phyloP scores from a whole-genome alignment of 2,888 invertebrate genomes.

The Watsonalla cultraria region DNA sequence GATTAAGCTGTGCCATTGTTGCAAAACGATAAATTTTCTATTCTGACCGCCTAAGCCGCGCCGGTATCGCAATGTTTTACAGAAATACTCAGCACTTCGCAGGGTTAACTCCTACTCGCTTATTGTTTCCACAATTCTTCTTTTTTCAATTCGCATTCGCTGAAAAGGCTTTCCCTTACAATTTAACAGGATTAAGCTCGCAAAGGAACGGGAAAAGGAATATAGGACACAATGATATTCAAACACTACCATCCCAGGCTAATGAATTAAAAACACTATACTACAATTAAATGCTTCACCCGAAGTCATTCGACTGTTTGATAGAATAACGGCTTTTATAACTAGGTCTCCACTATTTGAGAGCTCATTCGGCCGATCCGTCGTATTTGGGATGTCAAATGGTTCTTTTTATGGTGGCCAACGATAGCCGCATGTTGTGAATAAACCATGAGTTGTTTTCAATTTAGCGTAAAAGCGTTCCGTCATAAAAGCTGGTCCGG shows the following conservation, averaged over 20 bases:
- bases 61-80: conserved; percentile 44
- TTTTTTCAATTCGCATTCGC: conserved; percentile 23
- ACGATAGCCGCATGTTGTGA: conserved; percentile 54
- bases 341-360: conserved; percentile 27
- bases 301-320: conserved; percentile 34
- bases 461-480: conserved; percentile 75
- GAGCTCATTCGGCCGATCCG: conserved; percentile 14
- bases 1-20: conserved; percentile 62
- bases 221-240: conserved; percentile 7
- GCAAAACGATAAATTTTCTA: conserved; percentile 63
- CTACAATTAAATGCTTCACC: conserved; percentile 37
- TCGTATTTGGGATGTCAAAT: conserved; percentile 34
- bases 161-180: conserved; percentile 25
- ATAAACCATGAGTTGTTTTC: conserved; percentile 77
- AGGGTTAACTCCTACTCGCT: conserved; percentile 30
- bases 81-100: conserved; percentile 20
- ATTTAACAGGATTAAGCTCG: conserved; percentile 26
- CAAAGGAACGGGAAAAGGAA: conserved; percentile 3
- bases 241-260: conserved; percentile 11
- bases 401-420: conserved; percentile 46
- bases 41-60: conserved; percentile 46
- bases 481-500: conserved; percentile 62
- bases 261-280: conserved; percentile 50
- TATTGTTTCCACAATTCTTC: conserved; percentile 32
- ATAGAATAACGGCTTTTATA: conserved; percentile 34